Base-by-base conservation (phyloP, 1,140 invertebrate species). In the Tetragnatha versicolor region DNA sequence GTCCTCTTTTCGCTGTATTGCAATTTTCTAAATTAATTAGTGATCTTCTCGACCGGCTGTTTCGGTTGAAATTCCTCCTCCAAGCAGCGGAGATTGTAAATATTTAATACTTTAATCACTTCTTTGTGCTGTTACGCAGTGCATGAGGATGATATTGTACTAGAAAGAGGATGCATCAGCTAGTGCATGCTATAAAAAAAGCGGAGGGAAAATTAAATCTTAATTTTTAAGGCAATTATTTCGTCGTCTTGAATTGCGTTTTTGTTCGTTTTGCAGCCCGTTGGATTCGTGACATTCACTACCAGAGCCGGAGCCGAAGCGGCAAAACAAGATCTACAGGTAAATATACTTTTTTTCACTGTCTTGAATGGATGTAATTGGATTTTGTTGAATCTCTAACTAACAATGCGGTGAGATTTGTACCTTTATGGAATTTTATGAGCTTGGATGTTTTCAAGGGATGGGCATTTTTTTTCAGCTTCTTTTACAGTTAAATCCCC, bases 231-330 rank as follows among this genome's bases (percentile, higher is more conserved):
- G 35, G n/a, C 22, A 42, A 45, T 65, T 27, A 35, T 27, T 65
- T 65, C 25, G 6, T 27, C 4, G 14, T 63, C 39, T 20, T 17
- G 20, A 33, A 9, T 4, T 1, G 20, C 9, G 20, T 51, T 45
- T 45, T 22, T 51, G 20, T 47, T 66, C 27, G 35, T 35, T 61
- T 47, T 91, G 81, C 90, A 98, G 97, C 98, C 98, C 47, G 98
- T 99, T 82, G 98, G 98, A 75, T 99, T 99, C 88, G 98, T 99
- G 80, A 99, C 98, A 83, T 99, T 99, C 89, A 94, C 93, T 86
- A 98, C 96, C 79, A 90, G 97, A 84, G 93, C 94, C 69, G 96
- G 97, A 80, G 98, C 98, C 2, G 98, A 99, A 88, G 95, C 96
- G 80, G 98, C 98, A 47, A 98, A 98, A 88, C 95, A 98, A 88